A percentile compares a stretch with the other conserved stretches of the same genome.
These are phyloP conservation scores for Mesorhabditis belari DNA, from an alignment of 2,888 invertebrate species.

Conservation along the genomic window DNA sequence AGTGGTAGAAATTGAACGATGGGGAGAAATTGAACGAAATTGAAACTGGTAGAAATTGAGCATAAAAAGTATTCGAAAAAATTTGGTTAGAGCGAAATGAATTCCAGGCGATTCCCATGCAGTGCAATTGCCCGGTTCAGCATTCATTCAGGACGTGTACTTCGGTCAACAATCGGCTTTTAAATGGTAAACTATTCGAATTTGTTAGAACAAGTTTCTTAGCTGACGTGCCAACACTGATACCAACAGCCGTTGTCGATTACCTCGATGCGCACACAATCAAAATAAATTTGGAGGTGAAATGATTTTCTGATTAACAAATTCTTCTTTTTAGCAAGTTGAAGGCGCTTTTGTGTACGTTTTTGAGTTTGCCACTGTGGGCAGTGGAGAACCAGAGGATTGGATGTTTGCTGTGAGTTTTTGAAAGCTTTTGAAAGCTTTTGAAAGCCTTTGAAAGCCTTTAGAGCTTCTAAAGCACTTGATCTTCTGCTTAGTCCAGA, in stretches of 20 bases:
- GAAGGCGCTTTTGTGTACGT: conserved; percentile 48
- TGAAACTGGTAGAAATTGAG: no score
- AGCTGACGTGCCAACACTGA: conserved; percentile 20
- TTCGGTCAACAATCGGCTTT: conserved; percentile 24
- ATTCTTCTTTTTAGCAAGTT: background rate
- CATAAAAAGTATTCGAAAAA: no score
- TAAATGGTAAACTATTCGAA: conserved; percentile 12
- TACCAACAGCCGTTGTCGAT: conserved; percentile 21
- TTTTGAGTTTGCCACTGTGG: conserved; percentile 45
- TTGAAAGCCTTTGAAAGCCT: background rate
- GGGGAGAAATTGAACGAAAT: no score
- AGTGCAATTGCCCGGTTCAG: conserved; percentile 40
- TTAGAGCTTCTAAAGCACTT: background rate
- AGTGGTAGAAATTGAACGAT: no score
- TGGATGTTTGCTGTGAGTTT: conserved; percentile 45
- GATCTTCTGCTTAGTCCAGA: background rate
- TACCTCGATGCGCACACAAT: conserved; percentile 42
- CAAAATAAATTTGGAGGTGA: conserved; percentile 24
- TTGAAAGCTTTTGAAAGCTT: background rate
- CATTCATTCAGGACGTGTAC: conserved; percentile 22
- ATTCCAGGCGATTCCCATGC: conserved; percentile 33
- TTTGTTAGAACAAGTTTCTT: conserved; percentile 1
- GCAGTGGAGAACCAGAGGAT: conserved; percentile 29
- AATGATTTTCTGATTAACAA: background rate
- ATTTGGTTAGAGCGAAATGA: no score